Evolutionary conservation across 1,140 invertebrate species (phyloP), one percentile per base, ranked within the genome.

Genomic region (Wasmannia auropunctata): DNA sequence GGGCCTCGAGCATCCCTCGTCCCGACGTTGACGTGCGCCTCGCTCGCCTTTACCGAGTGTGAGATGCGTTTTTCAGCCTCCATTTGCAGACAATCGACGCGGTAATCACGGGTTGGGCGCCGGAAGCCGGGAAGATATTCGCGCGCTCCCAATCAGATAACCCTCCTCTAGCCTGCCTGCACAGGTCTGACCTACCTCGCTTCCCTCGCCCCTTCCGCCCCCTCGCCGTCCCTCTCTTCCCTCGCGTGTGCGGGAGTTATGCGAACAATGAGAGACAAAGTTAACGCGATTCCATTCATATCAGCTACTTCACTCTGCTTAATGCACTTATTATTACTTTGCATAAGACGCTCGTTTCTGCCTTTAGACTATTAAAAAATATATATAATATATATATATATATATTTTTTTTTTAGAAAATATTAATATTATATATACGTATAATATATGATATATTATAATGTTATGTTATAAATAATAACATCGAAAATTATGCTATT

Each of bases 121-220:
- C 93, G 93, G 93, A 94, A 94, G 92, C 92, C 90, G 91, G 87
- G 87, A 91, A 93, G 93, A 94, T 94, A 94, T 94, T 94, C 94
- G 94, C 94, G 92, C 93, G 91, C 91, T 93, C 93, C 89, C 92
- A 87, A 94, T 94, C 94, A 94, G 94, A 94, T 94, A 94, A 94
- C 90, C 88, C 89, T 72, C 3, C 89, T 67, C 63, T 74, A 83
- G 88, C 90, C 80, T 63, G 28, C 80, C 80, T 46, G 63, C 54
- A 28, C 37, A 37, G 31, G 83, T 62, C 90, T 88, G 88, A 88
- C 90, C 90, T 85, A 72, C 67, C 88, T 77, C 58, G 62, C 63
- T 89, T 70, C 75, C 62, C 62, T 75, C 25, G 72, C 69, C 79
- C 70, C 72, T 84, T 56, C 85, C 51, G 51, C 79, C 79, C 62